Percentiles rank a stretch among this genome's conserved stretches.
phyloP scores from a whole-genome alignment of 2,113 vertebrate genomes.

The Passerina amoena region DNA sequence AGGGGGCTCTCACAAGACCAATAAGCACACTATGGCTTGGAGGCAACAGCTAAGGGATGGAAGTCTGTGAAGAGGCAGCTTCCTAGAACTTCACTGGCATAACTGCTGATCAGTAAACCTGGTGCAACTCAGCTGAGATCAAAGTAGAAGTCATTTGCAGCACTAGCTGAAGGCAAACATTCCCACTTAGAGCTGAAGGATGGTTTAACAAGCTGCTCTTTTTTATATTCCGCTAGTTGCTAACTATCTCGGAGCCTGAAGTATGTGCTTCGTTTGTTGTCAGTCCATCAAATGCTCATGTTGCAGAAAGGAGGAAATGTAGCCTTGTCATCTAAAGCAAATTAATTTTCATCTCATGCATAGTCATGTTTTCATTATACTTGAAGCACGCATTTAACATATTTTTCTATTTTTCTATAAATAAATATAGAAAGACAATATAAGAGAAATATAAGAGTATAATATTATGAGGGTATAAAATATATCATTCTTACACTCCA shows the following conservation, averaged over 20 bases:
- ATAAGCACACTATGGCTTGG: background rate
- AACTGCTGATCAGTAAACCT: background rate
- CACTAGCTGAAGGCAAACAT: background rate
- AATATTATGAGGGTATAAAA: background rate
- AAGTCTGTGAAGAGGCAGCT: background rate
- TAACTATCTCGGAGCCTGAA: background rate
- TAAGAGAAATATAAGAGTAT: background rate
- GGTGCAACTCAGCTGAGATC: background rate
- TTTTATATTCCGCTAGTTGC: background rate
- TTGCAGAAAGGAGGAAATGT: fast-evolving
- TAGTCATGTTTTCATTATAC: background rate
- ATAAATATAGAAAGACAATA: background rate
- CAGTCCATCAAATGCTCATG: background rate
- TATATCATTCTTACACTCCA: background rate
- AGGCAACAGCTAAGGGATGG: background rate
- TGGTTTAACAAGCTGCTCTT: background rate
- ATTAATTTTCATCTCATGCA: background rate
- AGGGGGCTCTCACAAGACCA: background rate
- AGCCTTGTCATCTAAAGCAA: background rate
- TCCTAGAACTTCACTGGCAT: background rate
- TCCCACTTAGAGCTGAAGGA: background rate
- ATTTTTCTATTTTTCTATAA: background rate
- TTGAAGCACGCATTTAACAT: background rate
- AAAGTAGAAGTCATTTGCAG: background rate
- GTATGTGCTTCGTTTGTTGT: background rate